Percentiles rank a stretch among this genome's conserved stretches.
Conservation (phyloP, 2,113 vertebrate species). For the Nibea coibor region DNA sequence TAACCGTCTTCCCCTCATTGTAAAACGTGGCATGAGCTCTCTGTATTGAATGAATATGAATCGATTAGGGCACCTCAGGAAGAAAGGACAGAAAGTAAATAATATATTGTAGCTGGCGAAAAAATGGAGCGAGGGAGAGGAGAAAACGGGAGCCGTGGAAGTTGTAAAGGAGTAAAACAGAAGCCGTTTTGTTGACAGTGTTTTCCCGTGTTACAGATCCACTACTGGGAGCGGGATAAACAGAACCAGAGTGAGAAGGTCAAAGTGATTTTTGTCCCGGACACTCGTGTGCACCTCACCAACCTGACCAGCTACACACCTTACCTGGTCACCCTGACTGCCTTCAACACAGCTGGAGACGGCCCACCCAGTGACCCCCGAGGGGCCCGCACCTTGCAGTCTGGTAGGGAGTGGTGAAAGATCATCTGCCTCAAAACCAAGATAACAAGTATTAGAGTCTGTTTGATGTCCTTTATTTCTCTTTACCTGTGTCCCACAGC, state of each 20-base stretch:
- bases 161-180: neutral
- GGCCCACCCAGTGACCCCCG: slow-evolving; percentile 91
- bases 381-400: slow-evolving; percentile 89
- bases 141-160: neutral
- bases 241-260: slow-evolving; percentile 92
- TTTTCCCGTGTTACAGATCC: slow-evolving; percentile 82
- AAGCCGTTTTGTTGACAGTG: neutral
- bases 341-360: slow-evolving; percentile 93
- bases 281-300: slow-evolving; percentile 87
- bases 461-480: neutral
- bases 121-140: slow-evolving; percentile 7
- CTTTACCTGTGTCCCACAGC: slow-evolving; percentile 79
- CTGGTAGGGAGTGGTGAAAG: slow-evolving; percentile 81
- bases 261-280: slow-evolving; percentile 92
- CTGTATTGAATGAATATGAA: neutral
- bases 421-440: too few relatives aligned
- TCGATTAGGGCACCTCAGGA: slow-evolving; percentile 8
- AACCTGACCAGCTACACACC: slow-evolving; percentile 93
- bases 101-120: neutral
- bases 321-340: slow-evolving; percentile 90
- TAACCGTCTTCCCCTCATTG: neutral
- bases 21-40: slow-evolving; percentile 1
- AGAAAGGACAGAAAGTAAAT: slow-evolving; percentile 32
- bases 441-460: neutral
- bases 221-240: slow-evolving; percentile 91